Percentiles rank a stretch among this genome's conserved stretches.
Evolutionary conservation across 2,113 vertebrate genomes (phyloP).

Genomic region (Typhlomys cinereus): DNA sequence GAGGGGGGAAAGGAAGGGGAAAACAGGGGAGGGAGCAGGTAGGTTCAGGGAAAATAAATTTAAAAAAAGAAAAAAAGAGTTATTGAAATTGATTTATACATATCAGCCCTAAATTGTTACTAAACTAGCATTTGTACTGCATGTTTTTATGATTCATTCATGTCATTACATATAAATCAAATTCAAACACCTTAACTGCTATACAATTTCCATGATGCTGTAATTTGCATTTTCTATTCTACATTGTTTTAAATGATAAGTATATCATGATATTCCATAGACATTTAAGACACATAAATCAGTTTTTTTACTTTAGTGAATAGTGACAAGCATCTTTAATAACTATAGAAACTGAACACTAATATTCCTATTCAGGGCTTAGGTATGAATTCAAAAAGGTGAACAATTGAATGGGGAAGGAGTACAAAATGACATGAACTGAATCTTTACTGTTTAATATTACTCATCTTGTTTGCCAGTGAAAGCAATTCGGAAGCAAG

Average conservation of each 20-base stretch:
- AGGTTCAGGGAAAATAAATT: too few relatives aligned
- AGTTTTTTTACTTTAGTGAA: constrained; percentile 47
- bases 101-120: constrained; percentile 18
- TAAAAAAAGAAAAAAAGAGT: too few relatives aligned
- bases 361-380: neutral
- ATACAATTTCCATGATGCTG: constrained; percentile 48
- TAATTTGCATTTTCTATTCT: constrained; percentile 49
- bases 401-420: neutral
- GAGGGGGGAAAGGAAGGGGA: too few relatives aligned
- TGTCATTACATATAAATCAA: constrained; percentile 45
- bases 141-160: constrained; percentile 26
- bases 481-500: neutral
- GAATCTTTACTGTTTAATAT: neutral
- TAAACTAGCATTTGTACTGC: neutral
- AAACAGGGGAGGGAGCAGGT: too few relatives aligned
- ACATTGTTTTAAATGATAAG: constrained; percentile 48
- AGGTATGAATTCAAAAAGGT: neutral
- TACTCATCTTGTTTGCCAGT: neutral
- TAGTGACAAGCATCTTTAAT: constrained; percentile 51
- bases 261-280: constrained; percentile 53
- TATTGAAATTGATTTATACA: constrained; percentile 46
- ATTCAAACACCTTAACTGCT: constrained; percentile 36
- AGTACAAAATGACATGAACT: neutral
- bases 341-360: constrained; percentile 55
- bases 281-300: constrained; percentile 52